phyloP scores from a whole-genome alignment of 2,113 vertebrate species.

The Thymallus thymallus region DNA sequence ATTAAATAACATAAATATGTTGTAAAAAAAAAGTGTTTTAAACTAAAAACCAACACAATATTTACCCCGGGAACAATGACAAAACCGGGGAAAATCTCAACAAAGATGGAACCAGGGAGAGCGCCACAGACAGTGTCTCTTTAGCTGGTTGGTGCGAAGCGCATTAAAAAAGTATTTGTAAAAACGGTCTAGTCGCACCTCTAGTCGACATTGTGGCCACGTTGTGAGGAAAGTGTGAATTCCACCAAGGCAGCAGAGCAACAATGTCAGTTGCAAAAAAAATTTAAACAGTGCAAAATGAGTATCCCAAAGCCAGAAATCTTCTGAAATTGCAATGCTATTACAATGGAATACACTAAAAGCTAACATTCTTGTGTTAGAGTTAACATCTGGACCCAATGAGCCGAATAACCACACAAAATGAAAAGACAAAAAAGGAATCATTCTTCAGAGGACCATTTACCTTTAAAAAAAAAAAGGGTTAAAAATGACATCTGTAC shows the following conservation, averaged over 20 bases:
- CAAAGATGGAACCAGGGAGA: not conserved
- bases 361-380: too few relatives aligned
- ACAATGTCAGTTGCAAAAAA: not conserved
- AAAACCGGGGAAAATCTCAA: not conserved
- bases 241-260: not conserved
- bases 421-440: not conserved
- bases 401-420: not conserved
- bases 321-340: too few relatives aligned
- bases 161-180: not conserved
- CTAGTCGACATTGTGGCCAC: not conserved
- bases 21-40: accelerated
- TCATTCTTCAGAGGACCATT: not conserved
- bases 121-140: not conserved
- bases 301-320: too few relatives aligned
- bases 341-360: too few relatives aligned
- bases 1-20: not conserved
- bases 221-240: not conserved
- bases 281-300: not conserved
- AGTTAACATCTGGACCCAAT: not conserved
- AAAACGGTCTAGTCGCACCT: not conserved
- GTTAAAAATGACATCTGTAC: constrained; percentile 42
- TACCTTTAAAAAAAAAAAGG: not conserved
- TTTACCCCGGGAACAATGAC: not conserved
- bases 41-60: not conserved
- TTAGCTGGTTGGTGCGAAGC: not conserved